A percentile compares a stretch with the other conserved stretches of the same genome.
These are phyloP conservation scores for Tenthredo notha DNA, from an alignment of 2,888 invertebrate genomes.

Conservation along the genomic window DNA sequence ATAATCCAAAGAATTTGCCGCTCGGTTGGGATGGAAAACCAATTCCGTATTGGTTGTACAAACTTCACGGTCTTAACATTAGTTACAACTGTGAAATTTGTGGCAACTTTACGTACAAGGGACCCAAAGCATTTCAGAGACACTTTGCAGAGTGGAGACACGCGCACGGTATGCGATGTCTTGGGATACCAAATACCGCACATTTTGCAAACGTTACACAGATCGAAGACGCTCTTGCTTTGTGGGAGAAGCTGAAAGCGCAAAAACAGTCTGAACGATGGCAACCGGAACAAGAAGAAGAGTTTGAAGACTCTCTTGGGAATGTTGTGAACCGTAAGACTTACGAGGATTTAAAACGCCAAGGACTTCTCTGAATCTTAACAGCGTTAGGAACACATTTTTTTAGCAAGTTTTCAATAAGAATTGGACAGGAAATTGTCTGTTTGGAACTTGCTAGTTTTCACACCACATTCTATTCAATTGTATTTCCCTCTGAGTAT, in stretches of 20 bases:
- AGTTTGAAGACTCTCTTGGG: conserved; percentile 98
- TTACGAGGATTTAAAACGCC: conserved; percentile 98
- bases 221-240: conserved; percentile 97
- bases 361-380: conserved; percentile 91
- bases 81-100: conserved; percentile 99
- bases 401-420: background rate
- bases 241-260: conserved; percentile 98
- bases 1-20: conserved; percentile 99
- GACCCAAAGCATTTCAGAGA: conserved; percentile 99
- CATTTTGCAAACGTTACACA: conserved; percentile 99
- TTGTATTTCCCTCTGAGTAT: conserved; percentile 26
- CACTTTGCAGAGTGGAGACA: conserved; percentile 98
- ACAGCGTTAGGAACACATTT: background rate
- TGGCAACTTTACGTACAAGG: conserved; percentile 98
- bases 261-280: conserved; percentile 97
- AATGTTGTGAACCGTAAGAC: conserved; percentile 99
- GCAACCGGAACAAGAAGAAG: conserved; percentile 98
- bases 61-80: conserved; percentile 98
- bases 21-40: conserved; percentile 99
- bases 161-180: conserved; percentile 97
- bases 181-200: conserved; percentile 99
- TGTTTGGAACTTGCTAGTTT: background rate
- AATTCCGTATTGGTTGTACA: conserved; percentile 98
- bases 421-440: background rate
- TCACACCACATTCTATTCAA: conserved; percentile 11